Percentiles rank a stretch among this genome's conserved stretches.
These are phyloP conservation scores for Cariama cristata DNA, from an alignment of 2,113 vertebrate genomes.

Conservation along the genomic window DNA sequence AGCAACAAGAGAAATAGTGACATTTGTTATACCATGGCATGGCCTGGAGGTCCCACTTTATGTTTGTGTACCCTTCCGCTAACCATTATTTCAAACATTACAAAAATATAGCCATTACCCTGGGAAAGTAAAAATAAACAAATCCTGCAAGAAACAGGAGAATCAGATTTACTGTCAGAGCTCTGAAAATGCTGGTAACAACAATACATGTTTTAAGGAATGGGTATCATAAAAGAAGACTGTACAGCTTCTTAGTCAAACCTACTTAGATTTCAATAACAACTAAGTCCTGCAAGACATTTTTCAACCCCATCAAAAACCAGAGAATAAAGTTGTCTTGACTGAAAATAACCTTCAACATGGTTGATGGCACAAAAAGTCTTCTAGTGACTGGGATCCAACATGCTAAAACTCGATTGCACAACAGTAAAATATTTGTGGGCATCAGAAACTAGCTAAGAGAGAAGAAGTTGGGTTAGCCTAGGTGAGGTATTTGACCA, in stretches of 20 bases:
- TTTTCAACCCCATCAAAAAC: background rate
- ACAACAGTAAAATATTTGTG: background rate
- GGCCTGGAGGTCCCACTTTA: background rate
- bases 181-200: conserved; percentile 26
- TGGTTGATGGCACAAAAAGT: background rate
- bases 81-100: background rate
- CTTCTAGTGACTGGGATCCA: background rate
- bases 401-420: background rate
- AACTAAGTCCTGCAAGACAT: background rate
- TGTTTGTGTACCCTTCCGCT: background rate
- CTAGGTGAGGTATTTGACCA: background rate
- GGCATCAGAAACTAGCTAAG: background rate
- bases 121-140: conserved; percentile 2
- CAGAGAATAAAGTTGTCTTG: background rate
- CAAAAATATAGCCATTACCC: background rate
- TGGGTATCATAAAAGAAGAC: background rate
- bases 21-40: background rate
- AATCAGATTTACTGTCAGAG: conserved; percentile 8
- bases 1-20: background rate
- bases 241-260: background rate
- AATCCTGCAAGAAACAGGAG: background rate
- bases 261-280: background rate
- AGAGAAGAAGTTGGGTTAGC: background rate
- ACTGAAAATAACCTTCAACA: background rate
- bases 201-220: background rate